phyloP scores from a whole-genome alignment of 2,888 invertebrate species.

The Paralinhomoeus sp. region DNA sequence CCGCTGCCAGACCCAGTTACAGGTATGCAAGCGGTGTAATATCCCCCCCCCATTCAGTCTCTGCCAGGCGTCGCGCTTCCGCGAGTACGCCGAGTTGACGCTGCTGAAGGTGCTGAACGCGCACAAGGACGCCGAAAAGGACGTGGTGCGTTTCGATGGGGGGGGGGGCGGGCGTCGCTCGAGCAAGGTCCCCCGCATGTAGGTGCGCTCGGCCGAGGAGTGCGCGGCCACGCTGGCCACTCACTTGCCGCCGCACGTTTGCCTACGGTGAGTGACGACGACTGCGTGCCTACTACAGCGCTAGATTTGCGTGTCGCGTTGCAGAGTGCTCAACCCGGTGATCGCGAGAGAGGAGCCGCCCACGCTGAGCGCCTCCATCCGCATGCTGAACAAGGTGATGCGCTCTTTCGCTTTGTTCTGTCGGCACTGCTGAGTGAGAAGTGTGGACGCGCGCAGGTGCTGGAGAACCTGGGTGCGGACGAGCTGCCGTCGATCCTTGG shows the following conservation, averaged over 20 bases:
- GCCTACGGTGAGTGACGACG: conserved; percentile 43
- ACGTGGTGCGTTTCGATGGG: conserved; percentile 41
- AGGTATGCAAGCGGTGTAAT: too few species aligned
- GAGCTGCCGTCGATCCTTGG: conserved; percentile 43
- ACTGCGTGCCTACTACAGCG: too few species aligned
- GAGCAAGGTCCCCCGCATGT: too few species aligned
- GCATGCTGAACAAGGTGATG: conserved; percentile 44
- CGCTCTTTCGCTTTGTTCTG: too few species aligned
- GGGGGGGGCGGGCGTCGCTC: conserved; percentile 45
- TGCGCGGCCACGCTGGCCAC: conserved; percentile 52
- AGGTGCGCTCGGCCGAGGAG: conserved; percentile 60
- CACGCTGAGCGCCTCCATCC: conserved; percentile 67
- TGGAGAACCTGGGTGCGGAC: conserved; percentile 6
- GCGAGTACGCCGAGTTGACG: conserved; percentile 68
- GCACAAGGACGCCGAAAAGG: conserved; percentile 40
- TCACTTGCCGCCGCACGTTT: conserved; percentile 54
- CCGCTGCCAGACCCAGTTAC: too few species aligned
- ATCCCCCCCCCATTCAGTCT: conserved; percentile 7
- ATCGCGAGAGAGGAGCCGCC: conserved; percentile 67
- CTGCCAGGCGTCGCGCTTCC: conserved; percentile 46
- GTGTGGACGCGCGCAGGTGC: conserved; percentile 3
- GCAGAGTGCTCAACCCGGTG: conserved; percentile 46
- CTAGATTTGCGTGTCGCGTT: too few species aligned
- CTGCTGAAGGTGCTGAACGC: conserved; percentile 66
- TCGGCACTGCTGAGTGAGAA: neutral